Evolutionary conservation across 2,888 invertebrate species (phyloP), one percentile per base, ranked within the genome.

Genomic region (Idaea aversata): DNA sequence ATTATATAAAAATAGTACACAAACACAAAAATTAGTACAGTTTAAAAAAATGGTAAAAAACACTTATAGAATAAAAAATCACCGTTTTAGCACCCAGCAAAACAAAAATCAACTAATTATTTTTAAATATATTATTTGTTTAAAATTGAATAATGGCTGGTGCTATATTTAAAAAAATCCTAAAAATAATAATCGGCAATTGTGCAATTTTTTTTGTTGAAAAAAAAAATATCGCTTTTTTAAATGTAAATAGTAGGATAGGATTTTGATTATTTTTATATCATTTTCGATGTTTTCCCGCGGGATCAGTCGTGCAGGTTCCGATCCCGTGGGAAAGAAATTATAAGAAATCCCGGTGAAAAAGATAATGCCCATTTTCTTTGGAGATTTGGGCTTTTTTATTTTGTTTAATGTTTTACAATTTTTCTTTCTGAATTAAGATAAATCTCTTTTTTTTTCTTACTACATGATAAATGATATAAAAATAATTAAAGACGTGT

Each of bases 231-330:
- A 47, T 7, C 47, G 47, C 47, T 47, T 47, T 47, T 72, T 67
- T 71, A 70, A 72, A 73, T 80, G 77, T 81, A 80, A 77, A 80
- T 77, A 75, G 59, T 76, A 70, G 70, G 63, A 63, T 58, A 72
- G 63, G 67, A 67, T 59, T 62, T 68, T 73, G 72, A 67, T 65
- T 69, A 68, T 68, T 74, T 70, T 69, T 66, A 67, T 15, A 69
- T 75, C 75, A 77, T 77, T 77, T 78, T 75, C 77, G 10, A 47
- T 47, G 13, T 4, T 13, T 47, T 47, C 47, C 10, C 71, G 68
- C 70, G 68, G 61, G 59, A 38, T 25, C 25, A 25, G 25, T 25
- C 25, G 3, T 25, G 25, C 3, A 25, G 25, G 25, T 25, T 3
- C 25, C 25, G 25, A 25, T 25, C 25, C 25, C 25, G 25, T 25